These are phyloP conservation scores for Xestia ashworthii DNA, from an alignment of 2,888 invertebrate genomes.

Conservation along the genomic window DNA sequence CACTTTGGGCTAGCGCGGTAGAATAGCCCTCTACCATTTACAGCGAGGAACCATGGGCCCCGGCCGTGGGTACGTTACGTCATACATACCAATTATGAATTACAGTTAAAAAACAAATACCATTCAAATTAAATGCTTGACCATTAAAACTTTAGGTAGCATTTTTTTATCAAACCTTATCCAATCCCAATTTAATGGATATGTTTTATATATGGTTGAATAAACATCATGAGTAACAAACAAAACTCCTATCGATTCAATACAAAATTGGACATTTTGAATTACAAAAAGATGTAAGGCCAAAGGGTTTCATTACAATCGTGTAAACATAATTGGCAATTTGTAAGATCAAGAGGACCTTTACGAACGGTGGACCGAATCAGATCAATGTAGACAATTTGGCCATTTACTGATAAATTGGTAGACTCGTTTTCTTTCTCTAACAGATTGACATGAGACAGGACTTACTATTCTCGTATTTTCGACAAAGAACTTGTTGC, in stretches of 20 bases:
- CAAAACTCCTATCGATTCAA: background rate
- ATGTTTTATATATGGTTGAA: background rate
- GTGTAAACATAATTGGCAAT: slow-evolving; percentile 63
- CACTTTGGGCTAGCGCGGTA: background rate
- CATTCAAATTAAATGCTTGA: background rate
- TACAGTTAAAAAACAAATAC: background rate
- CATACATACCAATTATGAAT: background rate
- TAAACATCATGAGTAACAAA: background rate
- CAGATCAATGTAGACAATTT: slow-evolving; percentile 53
- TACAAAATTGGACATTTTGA: slow-evolving; percentile 30
- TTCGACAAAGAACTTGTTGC: background rate
- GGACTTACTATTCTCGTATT: slow-evolving; percentile 1
- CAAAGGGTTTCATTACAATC: slow-evolving; percentile 59
- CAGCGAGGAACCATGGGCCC: background rate
- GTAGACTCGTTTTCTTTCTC: slow-evolving; percentile 12
- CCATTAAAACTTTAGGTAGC: background rate
- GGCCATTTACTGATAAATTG: slow-evolving; percentile 44
- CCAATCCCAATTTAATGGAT: background rate
- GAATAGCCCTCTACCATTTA: background rate
- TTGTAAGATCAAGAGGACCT: slow-evolving; percentile 57
- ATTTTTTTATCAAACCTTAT: background rate
- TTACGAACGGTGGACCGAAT: slow-evolving; percentile 55
- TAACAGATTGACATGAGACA: background rate
- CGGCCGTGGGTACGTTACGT: background rate
- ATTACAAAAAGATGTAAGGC: slow-evolving; percentile 41